Base-by-base conservation (phyloP, 2,888 invertebrate genomes). In the Eupithecia exiguata region DNA sequence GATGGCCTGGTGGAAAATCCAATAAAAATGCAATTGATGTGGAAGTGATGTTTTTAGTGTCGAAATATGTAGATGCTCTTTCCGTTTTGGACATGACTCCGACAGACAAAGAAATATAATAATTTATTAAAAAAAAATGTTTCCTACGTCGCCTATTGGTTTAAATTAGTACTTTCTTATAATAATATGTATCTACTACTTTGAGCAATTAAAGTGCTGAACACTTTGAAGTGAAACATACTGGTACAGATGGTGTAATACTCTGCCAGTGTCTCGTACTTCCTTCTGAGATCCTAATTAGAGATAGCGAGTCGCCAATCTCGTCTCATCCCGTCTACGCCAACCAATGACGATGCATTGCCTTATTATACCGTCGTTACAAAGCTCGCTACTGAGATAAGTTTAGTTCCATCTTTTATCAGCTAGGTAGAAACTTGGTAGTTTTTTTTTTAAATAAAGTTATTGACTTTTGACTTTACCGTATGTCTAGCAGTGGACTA, bases 231-330 rank as follows among this genome's bases (percentile, higher is more conserved):
- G 49, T 53, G 49, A 53, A 53, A 53, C 21, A 53, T 53, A 53
- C 49, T 68, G 74, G 38, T 4, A 21, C 66, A 66, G 66, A 38
- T 66, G 66, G 66, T 66, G 81, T 79, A 83, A 83, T 82, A 84
- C 72, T 63, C 12, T 25, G 82, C 83, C 84, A 84, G 87, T 87
- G 87, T 87, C 88, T 88, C 86, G 81, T 84, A 86, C 88, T 91
- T 90, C 88, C 88, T 83, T 86, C 87, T 88, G 90, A 87, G 91
- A 92, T 91, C 88, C 91, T 92, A 92, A 92, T 93, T 92, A 92
- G 89, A 92, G 93, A 93, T 92, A 92, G 88, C 87, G 84, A 81
- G 81, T 84, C 81, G 80, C 80, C 82, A 83, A 82, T 86, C 85
- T 86, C 83, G 83, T 81, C 86, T 84, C 87, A 87, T 89, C 90